Base-by-base conservation (phyloP, 1,140 invertebrate genomes). In the Bombus ignitus region DNA sequence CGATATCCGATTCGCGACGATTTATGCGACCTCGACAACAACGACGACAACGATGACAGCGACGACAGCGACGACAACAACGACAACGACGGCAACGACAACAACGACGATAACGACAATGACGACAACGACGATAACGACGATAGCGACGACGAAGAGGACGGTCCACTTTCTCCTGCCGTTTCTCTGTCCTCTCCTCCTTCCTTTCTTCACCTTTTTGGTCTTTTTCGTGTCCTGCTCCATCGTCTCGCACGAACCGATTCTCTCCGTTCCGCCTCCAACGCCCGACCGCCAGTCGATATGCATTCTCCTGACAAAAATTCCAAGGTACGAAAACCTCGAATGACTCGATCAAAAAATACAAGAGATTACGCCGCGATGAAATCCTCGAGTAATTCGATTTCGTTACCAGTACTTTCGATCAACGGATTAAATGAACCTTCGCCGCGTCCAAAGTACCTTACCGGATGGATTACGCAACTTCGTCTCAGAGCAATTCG, bases 1-100 rank as follows among this genome's bases (percentile, higher is more conserved):
- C 92, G 92, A 92, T 93, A 94, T 93, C 92, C 90, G 93, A 94
- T 92, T 93, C 89, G 88, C 92, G 90, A 94, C 92, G 92, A 94
- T 94, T 94, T 94, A 94, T 94, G 92, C 91, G 90, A 92, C 88
- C 92, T 92, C 92, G 88, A 89, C 92, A 86, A 89, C 86, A 77
- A 90, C 88, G 88, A 85, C 83, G 79, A 89, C 84, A 81, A 74
- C 77, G 79, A 85, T 66, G 25, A 59, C 57, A 1, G 28, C 57
- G 9, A 59, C 25, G 57, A 28, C 82, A 71, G 68, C 6, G 0
- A 47, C 15, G 15, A 47, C 0, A 1, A 47, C 15, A 15, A 47
- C 22, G 1, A 25, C 8, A 5, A 12, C 57, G 25, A 59, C 25
- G 10, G 28, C 25, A 4, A 28, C 9, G 25, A 59, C 10, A 3